Evolutionary conservation across 2,113 vertebrate species (phyloP), one percentile per base, ranked within the genome.

Genomic region (Scartelaos histophorus): DNA sequence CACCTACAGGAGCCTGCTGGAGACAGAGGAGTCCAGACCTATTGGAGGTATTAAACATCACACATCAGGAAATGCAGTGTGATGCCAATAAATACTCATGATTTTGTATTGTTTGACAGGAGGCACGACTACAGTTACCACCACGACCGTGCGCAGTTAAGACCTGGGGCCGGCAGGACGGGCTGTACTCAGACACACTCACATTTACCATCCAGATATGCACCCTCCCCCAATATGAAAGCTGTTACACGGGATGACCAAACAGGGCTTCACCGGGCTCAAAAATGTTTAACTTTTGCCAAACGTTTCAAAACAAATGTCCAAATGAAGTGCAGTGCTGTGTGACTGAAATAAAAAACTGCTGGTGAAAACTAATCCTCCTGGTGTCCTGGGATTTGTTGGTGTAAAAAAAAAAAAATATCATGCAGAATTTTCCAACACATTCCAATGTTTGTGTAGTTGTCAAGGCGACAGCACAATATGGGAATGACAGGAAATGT

Each of bases 1-100:
- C 17, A 92, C 88, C 70, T 95, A 95, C 89, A 93, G 94, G 73
- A 83, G 85, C 38, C 92, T 95, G 45, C 84, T 95, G 84, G 94
- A 95, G 17, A 88, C 87, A 67, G 93, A 95, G 61, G 93, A 94
- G 58, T 84, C 85, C 74, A 92, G 93, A 75, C 80, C 87, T 58
- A 54, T 81, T 13, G 22, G 16, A 49, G 79, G 87, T 93, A 78
- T 35, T 74, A 3, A 60, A 24, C 69, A 4, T 29, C n/a, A 61
- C 64, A 71, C 61, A 71, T 22, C 34, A 17, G 2, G 71, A 15
- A 67, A 16, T 38, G 66, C n/a, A 51, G 2, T 35, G 38, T 13
- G 58, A 19, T 65, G 49, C 56, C 35, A 9, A 15, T 21, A 24
- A 7, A 22, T 47, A 16, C 10, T 11, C n/a, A 12, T 13, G 62